Evolutionary conservation across 2,797 vertebrate genomes (phyloP).

Genomic region (Rhinogobio ventralis): DNA sequence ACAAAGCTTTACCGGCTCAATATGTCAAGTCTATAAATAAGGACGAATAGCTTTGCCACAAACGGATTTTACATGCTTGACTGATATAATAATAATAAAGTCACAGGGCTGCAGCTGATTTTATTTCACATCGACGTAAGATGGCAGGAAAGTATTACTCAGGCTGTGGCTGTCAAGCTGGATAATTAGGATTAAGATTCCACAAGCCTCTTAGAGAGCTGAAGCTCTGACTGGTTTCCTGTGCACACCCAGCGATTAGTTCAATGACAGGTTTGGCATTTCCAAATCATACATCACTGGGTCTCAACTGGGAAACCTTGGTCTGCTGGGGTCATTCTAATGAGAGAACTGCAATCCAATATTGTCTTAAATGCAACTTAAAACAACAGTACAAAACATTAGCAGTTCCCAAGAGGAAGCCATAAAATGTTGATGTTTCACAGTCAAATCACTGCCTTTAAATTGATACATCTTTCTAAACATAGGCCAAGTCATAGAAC

Average conservation of each 20-base stretch:
- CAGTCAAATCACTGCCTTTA: neutral
- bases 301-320: neutral
- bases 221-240: constrained; percentile 22
- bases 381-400: neutral
- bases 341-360: neutral
- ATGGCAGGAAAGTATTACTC: constrained; percentile 29
- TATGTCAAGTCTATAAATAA: constrained; percentile 18
- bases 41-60: neutral
- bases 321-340: neutral
- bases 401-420: neutral
- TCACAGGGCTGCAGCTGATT: constrained; percentile 23
- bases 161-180: constrained; percentile 13
- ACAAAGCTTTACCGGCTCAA: constrained; percentile 9
- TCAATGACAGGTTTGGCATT: constrained; percentile 33
- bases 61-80: neutral
- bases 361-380: neutral
- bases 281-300: constrained; percentile 5
- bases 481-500: neutral
- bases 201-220: constrained; percentile 2
- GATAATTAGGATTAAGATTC: constrained; percentile 39
- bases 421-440: neutral
- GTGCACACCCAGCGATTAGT: constrained; percentile 33
- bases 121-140: neutral
- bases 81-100: constrained; percentile 22
- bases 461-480: neutral